Evolutionary conservation across 2,888 invertebrate species (phyloP).

Genomic region (Drosophila setosimentum): DNA sequence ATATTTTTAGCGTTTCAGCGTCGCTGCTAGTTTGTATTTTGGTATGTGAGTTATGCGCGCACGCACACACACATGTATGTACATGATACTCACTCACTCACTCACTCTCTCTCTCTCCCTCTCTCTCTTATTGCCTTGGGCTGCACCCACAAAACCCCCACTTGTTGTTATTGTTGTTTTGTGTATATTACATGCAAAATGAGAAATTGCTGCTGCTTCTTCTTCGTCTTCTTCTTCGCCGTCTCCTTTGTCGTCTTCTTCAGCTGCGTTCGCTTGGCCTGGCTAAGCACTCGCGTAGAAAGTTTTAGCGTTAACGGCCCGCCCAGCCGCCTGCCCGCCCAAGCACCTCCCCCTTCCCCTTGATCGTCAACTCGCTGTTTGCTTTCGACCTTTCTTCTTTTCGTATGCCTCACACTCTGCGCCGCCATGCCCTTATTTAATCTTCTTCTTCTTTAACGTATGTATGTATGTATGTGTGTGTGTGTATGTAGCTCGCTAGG

Average conservation of each 20-base stretch:
- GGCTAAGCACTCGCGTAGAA: conserved; percentile 78
- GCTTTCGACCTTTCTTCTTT: conserved; percentile 78
- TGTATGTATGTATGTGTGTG: neutral
- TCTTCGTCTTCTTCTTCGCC: conserved; percentile 5
- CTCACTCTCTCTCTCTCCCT: conserved; percentile 16
- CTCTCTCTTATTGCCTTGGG: conserved; percentile 6
- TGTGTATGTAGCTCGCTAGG: conserved; percentile 34
- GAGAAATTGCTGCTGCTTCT: conserved; percentile 50
- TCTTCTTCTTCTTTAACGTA: conserved; percentile 22
- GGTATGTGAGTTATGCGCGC: conserved; percentile 63
- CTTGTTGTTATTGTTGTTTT: conserved; percentile 24
- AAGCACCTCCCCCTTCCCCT: neutral
- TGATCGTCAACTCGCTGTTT: conserved; percentile 34
- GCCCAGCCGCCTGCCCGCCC: conserved; percentile 42
- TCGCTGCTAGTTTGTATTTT: conserved; percentile 50
- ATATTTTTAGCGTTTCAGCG: conserved; percentile 65
- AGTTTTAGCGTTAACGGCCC: conserved; percentile 76
- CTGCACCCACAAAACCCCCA: conserved; percentile 38
- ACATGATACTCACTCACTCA: conserved; percentile 17
- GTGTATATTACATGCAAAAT: conserved; percentile 62
- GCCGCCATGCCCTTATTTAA: conserved; percentile 75
- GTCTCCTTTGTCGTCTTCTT: conserved; percentile 42
- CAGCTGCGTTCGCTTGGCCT: conserved; percentile 65
- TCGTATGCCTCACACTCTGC: conserved; percentile 57
- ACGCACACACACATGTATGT: conserved; percentile 10